Evolutionary conservation across 2,113 vertebrate species (phyloP).

Genomic region (Nyctereutes procyonoides): DNA sequence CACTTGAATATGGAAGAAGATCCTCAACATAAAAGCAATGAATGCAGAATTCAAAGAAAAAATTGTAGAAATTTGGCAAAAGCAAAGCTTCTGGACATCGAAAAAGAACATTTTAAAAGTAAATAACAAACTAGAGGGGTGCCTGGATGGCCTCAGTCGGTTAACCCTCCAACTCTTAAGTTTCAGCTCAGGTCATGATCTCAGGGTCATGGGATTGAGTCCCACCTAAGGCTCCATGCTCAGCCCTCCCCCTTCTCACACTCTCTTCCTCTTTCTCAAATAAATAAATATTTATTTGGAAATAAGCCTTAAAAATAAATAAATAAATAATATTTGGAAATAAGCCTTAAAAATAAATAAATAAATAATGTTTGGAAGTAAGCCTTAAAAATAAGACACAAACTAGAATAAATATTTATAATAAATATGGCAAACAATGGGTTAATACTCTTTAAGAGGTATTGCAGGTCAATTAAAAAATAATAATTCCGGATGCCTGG

Average conservation of each 20-base stretch:
- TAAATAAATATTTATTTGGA: background rate
- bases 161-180: background rate
- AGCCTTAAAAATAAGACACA: background rate
- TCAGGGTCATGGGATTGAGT: background rate
- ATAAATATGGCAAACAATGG: background rate
- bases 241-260: background rate
- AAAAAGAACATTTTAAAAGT: slow-evolving; percentile 34
- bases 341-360: background rate
- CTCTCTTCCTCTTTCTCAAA: background rate
- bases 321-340: no score
- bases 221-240: background rate
- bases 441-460: background rate
- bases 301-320: no score
- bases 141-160: background rate
- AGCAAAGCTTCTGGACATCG: background rate
- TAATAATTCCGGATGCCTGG: background rate
- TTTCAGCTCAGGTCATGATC: background rate
- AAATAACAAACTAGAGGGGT: background rate
- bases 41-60: background rate
- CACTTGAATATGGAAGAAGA: background rate
- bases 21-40: slow-evolving; percentile 12
- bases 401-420: background rate
- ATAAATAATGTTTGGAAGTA: background rate
- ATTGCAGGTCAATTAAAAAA: slow-evolving; percentile 27
- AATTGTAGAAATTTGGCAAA: background rate